phyloP scores from a whole-genome alignment of 2,113 vertebrate genomes.

The Condylura cristata region DNA sequence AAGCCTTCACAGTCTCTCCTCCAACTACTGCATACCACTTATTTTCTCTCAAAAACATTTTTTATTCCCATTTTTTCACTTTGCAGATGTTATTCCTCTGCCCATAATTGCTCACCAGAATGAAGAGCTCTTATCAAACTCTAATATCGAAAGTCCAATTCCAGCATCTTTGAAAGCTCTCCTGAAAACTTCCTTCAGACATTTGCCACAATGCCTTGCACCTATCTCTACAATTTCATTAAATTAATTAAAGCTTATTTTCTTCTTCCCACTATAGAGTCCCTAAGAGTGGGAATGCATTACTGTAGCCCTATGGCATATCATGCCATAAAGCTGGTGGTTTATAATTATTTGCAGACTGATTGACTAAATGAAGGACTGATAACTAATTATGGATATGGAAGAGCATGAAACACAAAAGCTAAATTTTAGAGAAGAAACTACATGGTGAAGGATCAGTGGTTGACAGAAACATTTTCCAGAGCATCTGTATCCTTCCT shows the following conservation, averaged over 20 bases:
- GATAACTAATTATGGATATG: background rate
- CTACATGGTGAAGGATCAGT: background rate
- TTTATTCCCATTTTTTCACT: background rate
- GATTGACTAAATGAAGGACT: background rate
- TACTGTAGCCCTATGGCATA: background rate
- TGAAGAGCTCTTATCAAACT: background rate
- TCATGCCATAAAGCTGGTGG: background rate
- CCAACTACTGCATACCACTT: background rate
- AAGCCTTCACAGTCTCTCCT: background rate
- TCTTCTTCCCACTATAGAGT: background rate
- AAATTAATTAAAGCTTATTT: background rate
- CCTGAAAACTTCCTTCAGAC: background rate
- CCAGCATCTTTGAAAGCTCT: background rate
- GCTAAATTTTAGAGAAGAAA: background rate
- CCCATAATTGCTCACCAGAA: background rate
- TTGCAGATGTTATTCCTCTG: background rate
- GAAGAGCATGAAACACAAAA: background rate
- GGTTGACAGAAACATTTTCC: background rate
- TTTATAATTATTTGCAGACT: background rate
- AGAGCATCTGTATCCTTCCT: background rate
- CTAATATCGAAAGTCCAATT: background rate
- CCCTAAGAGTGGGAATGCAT: background rate
- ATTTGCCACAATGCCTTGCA: background rate
- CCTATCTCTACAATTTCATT: background rate
- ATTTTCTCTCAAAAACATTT: rapidly evolving